Evolutionary conservation across 64 coral and sea anemone genomes (phyloP), one percentile per base, ranked within the genome.

Genomic region (Astreopora myriophthalma): DNA sequence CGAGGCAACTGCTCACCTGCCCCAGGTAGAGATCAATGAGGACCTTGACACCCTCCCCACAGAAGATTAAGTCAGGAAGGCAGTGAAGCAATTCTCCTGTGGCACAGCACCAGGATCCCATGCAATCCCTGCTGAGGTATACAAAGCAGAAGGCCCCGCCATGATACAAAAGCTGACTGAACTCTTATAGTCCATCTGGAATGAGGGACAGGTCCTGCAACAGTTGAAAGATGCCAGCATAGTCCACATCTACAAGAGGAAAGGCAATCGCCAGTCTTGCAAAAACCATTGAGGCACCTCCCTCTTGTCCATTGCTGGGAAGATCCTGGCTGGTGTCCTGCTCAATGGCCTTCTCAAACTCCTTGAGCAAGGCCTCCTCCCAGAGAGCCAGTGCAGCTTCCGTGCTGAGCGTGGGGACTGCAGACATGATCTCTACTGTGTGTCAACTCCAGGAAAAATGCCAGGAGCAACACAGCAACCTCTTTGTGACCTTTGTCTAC

Each of bases 191-290:
- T 39, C 83, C 13, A 31, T 11, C 1, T 86, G 62, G 83, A n/a
- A 36, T 2, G 1, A 2, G 1, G 83, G 20, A 42, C 7, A 31
- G 14, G 1, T 86, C 12, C 83, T 61, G 5, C 83, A 86, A 69
- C 27, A 86, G 13, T 25, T 86, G 1, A 86, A 69, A 17, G 83
- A 86, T 39, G 60, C 62, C 60, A 35, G 27, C 31, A 86, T 86
- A 29, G 83, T 86, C 35, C 83, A 86, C 60, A 19, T 86, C 58
- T 86, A 86, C 60, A 86, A 69, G 62, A 33, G 85, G 26, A 87
- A 87, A 27, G 85, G 85, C 16, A 87, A 87, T 71, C 69, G n/a
- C 35, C 38, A 55, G 65, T 35, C 66, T 16, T 87, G 85, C 30
- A 16, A 87, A 64, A 87, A 72, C 39, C 66, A 87, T 37, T 8